Percentiles rank a stretch among this genome's conserved stretches.
phyloP scores from a whole-genome alignment of 1,140 invertebrate species.

The Sminthurinus signatus region DNA sequence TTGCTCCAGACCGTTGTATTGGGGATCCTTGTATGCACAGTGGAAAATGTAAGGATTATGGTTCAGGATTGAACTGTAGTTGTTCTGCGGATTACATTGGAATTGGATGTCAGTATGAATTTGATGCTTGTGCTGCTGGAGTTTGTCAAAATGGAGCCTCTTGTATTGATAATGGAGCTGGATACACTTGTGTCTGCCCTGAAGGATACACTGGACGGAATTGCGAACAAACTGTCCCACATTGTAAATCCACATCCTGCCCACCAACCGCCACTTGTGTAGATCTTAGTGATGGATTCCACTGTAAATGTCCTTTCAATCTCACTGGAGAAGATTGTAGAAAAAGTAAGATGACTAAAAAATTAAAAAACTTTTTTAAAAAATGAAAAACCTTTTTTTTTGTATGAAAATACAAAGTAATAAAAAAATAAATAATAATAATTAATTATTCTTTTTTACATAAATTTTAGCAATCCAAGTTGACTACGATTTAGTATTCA shows the following conservation, averaged over 20 bases:
- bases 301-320: slow-evolving; percentile 93
- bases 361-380: slow-evolving; percentile 7
- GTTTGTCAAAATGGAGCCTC: slow-evolving; percentile 88
- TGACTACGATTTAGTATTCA: slow-evolving; percentile 92
- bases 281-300: slow-evolving; percentile 84
- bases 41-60: slow-evolving; percentile 88
- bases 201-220: slow-evolving; percentile 60
- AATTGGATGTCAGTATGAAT: slow-evolving; percentile 88
- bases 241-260: slow-evolving; percentile 89
- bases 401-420: too few relatives aligned
- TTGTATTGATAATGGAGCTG: slow-evolving; percentile 74
- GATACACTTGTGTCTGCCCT: slow-evolving; percentile 58
- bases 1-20: slow-evolving; percentile 86
- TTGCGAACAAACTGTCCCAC: slow-evolving; percentile 85
- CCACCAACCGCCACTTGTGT: slow-evolving; percentile 89
- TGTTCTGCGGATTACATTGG: slow-evolving; percentile 78
- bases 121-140: slow-evolving; percentile 78
- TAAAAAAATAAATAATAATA: slow-evolving; percentile 13
- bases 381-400: slow-evolving; percentile 9
- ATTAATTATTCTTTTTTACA: slow-evolving; percentile 44
- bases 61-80: slow-evolving; percentile 87
- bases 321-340: slow-evolving; percentile 92
- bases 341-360: slow-evolving; percentile 61
- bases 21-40: slow-evolving; percentile 94
- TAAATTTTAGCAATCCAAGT: slow-evolving; percentile 92